A percentile compares a stretch with the other conserved stretches of the same genome.
Conservation (phyloP, 2,888 invertebrate genomes). For the Drosophila bunnanda region DNA sequence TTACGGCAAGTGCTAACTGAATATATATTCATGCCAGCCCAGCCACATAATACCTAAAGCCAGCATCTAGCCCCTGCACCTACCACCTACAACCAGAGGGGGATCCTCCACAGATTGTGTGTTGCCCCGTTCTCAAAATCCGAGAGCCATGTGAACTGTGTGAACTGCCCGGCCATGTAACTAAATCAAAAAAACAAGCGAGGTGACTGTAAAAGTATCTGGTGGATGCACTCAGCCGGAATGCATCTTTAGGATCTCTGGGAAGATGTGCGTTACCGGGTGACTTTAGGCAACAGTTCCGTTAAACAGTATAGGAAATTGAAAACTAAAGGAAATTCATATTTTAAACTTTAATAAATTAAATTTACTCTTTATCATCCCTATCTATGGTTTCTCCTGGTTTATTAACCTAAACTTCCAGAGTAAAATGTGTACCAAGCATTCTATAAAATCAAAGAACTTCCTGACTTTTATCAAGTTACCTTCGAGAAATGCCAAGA, state of each 20-base stretch:
- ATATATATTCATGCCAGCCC: slow-evolving; percentile 47
- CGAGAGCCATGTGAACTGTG: slow-evolving; percentile 52
- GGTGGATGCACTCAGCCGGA: slow-evolving; percentile 15
- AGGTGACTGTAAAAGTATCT: slow-evolving; percentile 11
- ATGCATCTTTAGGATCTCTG: not conserved
- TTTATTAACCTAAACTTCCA: not conserved
- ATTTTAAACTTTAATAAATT: not conserved
- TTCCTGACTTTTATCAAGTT: slow-evolving; percentile 8
- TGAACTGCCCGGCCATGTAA: slow-evolving; percentile 60
- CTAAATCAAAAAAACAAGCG: slow-evolving; percentile 28
- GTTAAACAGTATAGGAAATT: not conserved
- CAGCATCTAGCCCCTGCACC: slow-evolving; percentile 32
- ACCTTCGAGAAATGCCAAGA: slow-evolving; percentile 20
- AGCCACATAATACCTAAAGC: slow-evolving; percentile 26
- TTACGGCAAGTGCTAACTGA: slow-evolving; percentile 74
- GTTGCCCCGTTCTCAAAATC: slow-evolving; percentile 66
- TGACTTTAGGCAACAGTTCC: not conserved
- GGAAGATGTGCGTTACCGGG: slow-evolving; percentile 1
- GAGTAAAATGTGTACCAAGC: not conserved
- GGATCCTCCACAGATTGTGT: slow-evolving; percentile 67
- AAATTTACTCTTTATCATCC: not conserved
- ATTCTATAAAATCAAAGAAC: not conserved
- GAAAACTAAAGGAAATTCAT: not conserved
- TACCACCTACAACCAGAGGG: slow-evolving; percentile 37
- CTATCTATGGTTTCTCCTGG: too few species aligned